Evolutionary conservation across 1,140 invertebrate genomes (phyloP), one percentile per base, ranked within the genome.

Genomic region (Tenebrio molitor): DNA sequence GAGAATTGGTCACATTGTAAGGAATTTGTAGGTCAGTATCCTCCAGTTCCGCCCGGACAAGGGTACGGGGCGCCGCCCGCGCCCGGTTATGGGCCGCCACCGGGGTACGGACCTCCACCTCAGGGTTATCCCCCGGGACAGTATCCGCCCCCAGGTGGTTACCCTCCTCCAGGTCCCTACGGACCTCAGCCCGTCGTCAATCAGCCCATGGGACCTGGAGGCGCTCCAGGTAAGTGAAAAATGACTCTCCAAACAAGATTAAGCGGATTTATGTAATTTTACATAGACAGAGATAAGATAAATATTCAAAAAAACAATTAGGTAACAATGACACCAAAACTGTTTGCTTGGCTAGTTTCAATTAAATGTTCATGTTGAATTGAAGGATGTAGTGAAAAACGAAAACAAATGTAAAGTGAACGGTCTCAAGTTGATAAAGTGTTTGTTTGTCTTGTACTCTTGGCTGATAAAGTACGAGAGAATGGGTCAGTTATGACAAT

Each of bases 21-120:
- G 16, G 29, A 12, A 14, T 66, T 29, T 58, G 7, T 21, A 44
- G 64, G 19, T 46, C 73, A 68, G 6, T 63, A 72, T 67, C 68
- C 58, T 8, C 71, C 71, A 4, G 42, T 34, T 19, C 64, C 69
- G 0, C 46, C 46, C 16, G 66, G 69, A 19, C 64, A 53, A 41
- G 41, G 39, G 25, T 34, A 21, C 19, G 21, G 33, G 7, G 19
- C 71, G 64, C 50, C 63, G 17, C 63, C 72, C 15, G 36, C 68
- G 16, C 76, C 74, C n/a, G 74, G 76, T 8, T 73, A 74, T 53
- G 69, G 46, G 1, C 73, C 73, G 3, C 73, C 71, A 10, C 66
- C 64, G 63, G 70, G 69, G 10, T 78, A 76, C 65, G 44, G 16
- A n/a, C 77, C 77, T 34, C 72, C 69, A 21, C 69, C 74, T 6